Base-by-base conservation (phyloP, 1,140 invertebrate genomes). In the Kradibia gibbosae region DNA sequence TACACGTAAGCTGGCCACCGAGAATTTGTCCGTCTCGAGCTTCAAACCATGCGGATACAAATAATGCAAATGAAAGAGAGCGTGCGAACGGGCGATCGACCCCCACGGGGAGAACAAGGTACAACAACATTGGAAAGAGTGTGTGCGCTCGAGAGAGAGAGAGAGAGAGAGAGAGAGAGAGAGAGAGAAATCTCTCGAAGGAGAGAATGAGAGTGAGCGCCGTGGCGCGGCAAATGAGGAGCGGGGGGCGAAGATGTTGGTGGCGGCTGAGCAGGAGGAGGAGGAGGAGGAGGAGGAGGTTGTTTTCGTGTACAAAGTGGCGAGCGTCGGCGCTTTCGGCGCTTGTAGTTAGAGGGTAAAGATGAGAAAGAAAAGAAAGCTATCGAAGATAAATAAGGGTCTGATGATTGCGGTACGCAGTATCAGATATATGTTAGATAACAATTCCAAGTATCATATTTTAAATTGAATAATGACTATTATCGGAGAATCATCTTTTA, bases 281-380 rank as follows among this genome's bases (percentile, higher is more conserved):
- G 48, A 50, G 71, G 62, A 17, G 28, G 28, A 17, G 31, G 31
- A 22, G 25, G 70, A 42, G 77, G 71, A 13, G 20, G 4, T 42
- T 55, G 22, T 39, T 78, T 71, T 55, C 62, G 31, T 70, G 36
- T 45, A 34, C 10, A 48, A n/a, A 73, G 28, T 65, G 53, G 62
- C 34, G 36, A 67, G 25, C 53, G 53, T 39, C 71, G 77, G 78
- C 78, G 70, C 78, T 73, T 80, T 80, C 67, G 78, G 78, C 78
- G 78, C 70, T 80, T 72, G 36, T 72, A 79, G 65, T 72, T 79
- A 78, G 28, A 78, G 65, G 76, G 76, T 71, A 34, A 70, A 53
- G 28, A 22, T 10, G 36, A 34, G 39, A 31, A 77, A 36, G 39
- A 42, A 31, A 36, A 39, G 48, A 74, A 70, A 60, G 53, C 25